These are phyloP conservation scores for Coptodon bakossiorum DNA, from an alignment of 2,113 vertebrate species.

Conservation along the genomic window DNA sequence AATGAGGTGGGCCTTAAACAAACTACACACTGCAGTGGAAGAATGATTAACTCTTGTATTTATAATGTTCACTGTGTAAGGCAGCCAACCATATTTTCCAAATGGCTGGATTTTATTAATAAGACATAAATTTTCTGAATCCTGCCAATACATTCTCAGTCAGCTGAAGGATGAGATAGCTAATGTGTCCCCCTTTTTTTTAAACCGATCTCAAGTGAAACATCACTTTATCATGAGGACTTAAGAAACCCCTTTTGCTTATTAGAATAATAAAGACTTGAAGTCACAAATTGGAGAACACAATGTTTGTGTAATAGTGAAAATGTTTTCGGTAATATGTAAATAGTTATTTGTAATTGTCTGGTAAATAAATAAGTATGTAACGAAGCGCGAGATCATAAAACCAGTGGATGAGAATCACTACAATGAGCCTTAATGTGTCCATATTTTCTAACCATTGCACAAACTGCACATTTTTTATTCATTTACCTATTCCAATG, in stretches of 20 bases:
- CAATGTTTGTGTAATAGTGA: background rate
- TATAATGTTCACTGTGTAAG: conserved; percentile 71
- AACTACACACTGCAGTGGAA: conserved; percentile 70
- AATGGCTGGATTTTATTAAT: conserved; percentile 71
- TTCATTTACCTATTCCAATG: background rate
- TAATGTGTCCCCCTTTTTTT: conserved; percentile 51
- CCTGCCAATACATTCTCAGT: conserved; percentile 48
- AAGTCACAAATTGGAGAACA: background rate
- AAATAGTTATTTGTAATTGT: background rate
- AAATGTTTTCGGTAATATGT: background rate
- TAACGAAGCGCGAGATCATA: background rate
- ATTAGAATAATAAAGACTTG: background rate
- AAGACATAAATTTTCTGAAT: conserved; percentile 68
- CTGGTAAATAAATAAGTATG: background rate
- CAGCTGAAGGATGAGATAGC: conserved; percentile 20
- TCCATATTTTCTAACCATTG: background rate
- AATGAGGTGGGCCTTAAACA: conserved; percentile 75
- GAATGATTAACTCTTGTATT: conserved; percentile 76
- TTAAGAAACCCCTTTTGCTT: background rate
- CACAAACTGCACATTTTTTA: background rate
- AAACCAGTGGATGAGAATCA: background rate
- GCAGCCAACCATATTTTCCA: conserved; percentile 57
- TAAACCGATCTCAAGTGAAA: conserved; percentile 34
- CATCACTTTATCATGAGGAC: conserved; percentile 25
- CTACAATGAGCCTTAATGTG: background rate